These are phyloP conservation scores for Pseudachorutes palmiensis DNA, from an alignment of 1,140 invertebrate species.

Conservation along the genomic window DNA sequence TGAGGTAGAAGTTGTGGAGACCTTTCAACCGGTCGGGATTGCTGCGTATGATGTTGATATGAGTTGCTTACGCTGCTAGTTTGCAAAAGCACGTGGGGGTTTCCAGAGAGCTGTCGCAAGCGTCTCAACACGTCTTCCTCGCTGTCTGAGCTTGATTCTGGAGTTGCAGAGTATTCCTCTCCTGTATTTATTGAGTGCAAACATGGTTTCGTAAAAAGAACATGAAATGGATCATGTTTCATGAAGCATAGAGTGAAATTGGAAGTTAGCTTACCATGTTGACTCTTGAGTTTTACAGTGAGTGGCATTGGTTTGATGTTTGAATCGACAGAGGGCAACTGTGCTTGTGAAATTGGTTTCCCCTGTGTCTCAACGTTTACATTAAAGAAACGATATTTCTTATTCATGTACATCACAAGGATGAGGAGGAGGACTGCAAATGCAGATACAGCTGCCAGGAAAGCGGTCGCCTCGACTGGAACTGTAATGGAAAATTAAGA, in stretches of 20 bases:
- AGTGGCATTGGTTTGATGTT: conserved; percentile 28
- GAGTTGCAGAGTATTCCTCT: conserved; percentile 51
- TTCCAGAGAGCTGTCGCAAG: conserved; percentile 39
- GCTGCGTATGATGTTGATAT: neutral
- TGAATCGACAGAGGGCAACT: conserved; percentile 42
- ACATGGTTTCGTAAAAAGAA: too few species aligned
- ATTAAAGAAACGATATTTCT: conserved; percentile 61
- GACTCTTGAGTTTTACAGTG: neutral
- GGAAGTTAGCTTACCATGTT: neutral
- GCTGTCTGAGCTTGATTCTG: conserved; percentile 61
- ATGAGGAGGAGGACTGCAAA: conserved; percentile 64
- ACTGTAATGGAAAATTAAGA: conserved; percentile 47
- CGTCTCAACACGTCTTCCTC: conserved; percentile 64
- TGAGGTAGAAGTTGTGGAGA: neutral
- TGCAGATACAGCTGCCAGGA: conserved; percentile 65
- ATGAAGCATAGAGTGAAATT: neutral
- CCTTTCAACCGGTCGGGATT: neutral
- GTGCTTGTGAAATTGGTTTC: conserved; percentile 46
- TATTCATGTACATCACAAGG: conserved; percentile 71
- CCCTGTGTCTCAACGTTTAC: conserved; percentile 50
- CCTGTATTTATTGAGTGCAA: conserved; percentile 42
- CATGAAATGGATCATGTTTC: too few species aligned
- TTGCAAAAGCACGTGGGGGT: neutral
- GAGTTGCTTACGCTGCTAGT: neutral
- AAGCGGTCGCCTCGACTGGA: conserved; percentile 64